phyloP scores from a whole-genome alignment of 1,140 invertebrate genomes.

The Harpegnathos saltator region DNA sequence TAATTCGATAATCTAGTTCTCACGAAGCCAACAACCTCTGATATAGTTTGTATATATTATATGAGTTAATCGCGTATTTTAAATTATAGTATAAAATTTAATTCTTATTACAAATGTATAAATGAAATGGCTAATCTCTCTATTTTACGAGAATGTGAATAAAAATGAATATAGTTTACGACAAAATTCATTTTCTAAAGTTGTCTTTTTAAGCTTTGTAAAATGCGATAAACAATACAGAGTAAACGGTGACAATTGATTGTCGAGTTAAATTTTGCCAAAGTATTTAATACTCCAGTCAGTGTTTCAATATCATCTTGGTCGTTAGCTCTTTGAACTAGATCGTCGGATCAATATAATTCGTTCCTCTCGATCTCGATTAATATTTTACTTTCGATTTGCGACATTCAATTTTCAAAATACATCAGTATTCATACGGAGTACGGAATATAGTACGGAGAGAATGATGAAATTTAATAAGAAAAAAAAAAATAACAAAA shows the following conservation, averaged over 20 bases:
- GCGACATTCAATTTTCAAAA: neutral
- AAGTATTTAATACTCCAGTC: constrained; percentile 2
- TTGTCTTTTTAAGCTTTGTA: neutral
- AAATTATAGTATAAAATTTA: too few species aligned
- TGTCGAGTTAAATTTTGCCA: neutral
- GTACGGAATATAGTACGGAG: too few species aligned
- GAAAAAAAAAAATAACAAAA: too few species aligned
- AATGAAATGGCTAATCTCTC: neutral
- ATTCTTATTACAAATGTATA: neutral
- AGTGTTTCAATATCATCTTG: neutral
- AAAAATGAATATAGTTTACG: neutral
- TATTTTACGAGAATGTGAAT: neutral
- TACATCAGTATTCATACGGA: neutral
- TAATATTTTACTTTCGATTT: constrained; percentile 21
- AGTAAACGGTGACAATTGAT: neutral
- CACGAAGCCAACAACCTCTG: constrained; percentile 9
- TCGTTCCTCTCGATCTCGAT: constrained; percentile 28
- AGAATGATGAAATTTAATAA: neutral
- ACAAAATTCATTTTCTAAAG: too few species aligned
- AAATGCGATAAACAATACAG: neutral
- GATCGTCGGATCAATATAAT: constrained; percentile 8
- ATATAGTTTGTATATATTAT: neutral
- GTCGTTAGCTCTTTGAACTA: constrained; percentile 17
- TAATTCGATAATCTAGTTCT: constrained; percentile 20
- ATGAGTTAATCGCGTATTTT: too few species aligned